Base-by-base conservation (phyloP, 1,140 invertebrate species). In the Lithobius niger region DNA sequence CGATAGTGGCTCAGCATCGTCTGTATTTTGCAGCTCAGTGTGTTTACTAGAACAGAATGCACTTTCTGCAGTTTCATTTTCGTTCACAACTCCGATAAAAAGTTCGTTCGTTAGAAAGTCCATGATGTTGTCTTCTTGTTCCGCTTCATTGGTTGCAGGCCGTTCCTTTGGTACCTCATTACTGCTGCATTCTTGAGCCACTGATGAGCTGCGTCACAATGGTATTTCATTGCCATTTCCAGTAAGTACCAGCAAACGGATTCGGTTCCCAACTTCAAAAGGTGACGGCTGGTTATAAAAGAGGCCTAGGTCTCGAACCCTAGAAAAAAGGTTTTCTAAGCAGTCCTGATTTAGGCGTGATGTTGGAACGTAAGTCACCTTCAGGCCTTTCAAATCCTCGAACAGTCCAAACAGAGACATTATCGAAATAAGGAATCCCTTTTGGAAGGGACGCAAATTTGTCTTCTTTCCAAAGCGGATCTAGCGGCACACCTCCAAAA, bases 281-380 rank as follows among this genome's bases (percentile, higher is more conserved):
- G 55, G 4, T 31, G 21, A 53, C 2, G 61, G 59, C 16, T 56
- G 42, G 6, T 50, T 21, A 24, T 62, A 49, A n/a, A 28, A 36
- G 28, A 44, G 40, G 18, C 62, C 60, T 10, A 57, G 47, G 3
- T 28, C 26, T 21, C 62, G 18, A 15, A 60, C 59, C 3, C 18
- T 16, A 0, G 59, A 60, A 48, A 63, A 63, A 1, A 61, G 56
- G 27, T 42, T n/a, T n/a, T n/a, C n/a, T n/a, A n/a, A n/a, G n/a
- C n/a, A n/a, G n/a, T n/a, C n/a, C n/a, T n/a, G n/a, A 57, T 54
- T 63, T 60, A 15, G 60, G 27, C 57, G 27, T 1, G 36, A 10
- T 15, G 60, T 60, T 2, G 60, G 45, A 24, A 62, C 47, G 42
- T 60, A 62, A 1, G 19, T 24, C 3, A 47, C 27, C 1, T 24